Percentiles rank a stretch among this genome's conserved stretches.
Conservation (phyloP, 2,113 vertebrate species). For the Brachypteracias leptosomus region DNA sequence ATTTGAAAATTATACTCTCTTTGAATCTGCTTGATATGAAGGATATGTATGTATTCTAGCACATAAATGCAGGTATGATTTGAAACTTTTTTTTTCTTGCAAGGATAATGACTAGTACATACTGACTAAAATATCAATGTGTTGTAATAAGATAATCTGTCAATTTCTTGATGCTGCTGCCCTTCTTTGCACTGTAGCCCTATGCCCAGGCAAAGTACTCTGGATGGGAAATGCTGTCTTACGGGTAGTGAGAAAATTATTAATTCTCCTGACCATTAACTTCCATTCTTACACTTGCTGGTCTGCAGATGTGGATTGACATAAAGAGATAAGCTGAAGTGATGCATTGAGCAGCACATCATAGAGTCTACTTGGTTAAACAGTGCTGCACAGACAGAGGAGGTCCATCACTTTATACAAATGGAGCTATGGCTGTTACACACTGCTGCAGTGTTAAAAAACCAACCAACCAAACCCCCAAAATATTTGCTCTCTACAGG, state of each 20-base stretch:
- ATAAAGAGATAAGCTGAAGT: background rate
- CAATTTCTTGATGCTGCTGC: background rate
- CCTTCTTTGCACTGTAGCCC: background rate
- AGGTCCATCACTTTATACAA: background rate
- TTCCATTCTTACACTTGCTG: background rate
- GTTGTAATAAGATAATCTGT: background rate
- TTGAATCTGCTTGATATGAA: background rate
- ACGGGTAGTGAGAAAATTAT: background rate
- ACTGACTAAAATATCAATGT: background rate
- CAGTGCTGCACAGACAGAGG: background rate
- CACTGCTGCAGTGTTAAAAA: background rate
- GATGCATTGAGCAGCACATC: background rate
- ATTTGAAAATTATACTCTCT: background rate
- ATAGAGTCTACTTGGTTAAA: background rate
- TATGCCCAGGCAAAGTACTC: background rate
- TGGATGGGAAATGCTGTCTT: background rate
- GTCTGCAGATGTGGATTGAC: background rate
- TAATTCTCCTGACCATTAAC: background rate
- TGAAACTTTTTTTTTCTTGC: background rate
- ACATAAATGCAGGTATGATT: background rate
- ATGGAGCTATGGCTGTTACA: background rate
- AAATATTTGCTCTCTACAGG: background rate
- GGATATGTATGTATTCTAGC: background rate
- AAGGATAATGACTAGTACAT: background rate
- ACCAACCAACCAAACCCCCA: background rate